Evolutionary conservation across 1,140 invertebrate genomes (phyloP), one percentile per base, ranked within the genome.

Genomic region (Drosophila kanapiae): DNA sequence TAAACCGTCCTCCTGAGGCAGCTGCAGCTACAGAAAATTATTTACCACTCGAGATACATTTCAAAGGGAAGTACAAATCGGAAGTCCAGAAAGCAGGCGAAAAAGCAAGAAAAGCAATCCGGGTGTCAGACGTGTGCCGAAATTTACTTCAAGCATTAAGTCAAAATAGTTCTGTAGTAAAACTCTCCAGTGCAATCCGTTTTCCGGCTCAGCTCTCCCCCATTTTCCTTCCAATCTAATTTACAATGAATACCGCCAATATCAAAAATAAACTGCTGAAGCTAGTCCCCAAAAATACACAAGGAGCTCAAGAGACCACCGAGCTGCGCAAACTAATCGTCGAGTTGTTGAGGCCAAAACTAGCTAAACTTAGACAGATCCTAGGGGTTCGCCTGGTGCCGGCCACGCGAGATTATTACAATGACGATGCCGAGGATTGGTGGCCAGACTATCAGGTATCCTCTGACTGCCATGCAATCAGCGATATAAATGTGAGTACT

Each of bases 371-470:
- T 3, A 16, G 33, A 2, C 40, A 40, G 43, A 74, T 82, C 16
- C 13, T 68, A 0, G 14, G 8, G 5, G 68, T 56, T 4, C 67
- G 54, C 16, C 68, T 82, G 33, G 47, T 74, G 1, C 38, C 74
- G 1, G 27, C 56, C 14, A 53, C 40, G 7, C 33, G 11, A 8
- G 58, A 74, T 45, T 72, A 76, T 13, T 40, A 23, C n/a, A 57
- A 62, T 0, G 53, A 47, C 3, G 49, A 29, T 3, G 8, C 3
- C 10, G 53, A 23, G 0, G 74, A 82, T 31, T 82, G 80, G 80
- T 82, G 79, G 80, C 79, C 80, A 7, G 79, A 82, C 9, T 82
- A 82, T 31, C 18, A 54, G 4, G 6, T 82, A 9, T 62, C 33
- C 14, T 68, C 74, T 4, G 23, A 74, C 0, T 14, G 14, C 0